Percentiles rank a stretch among this genome's conserved stretches.
Evolutionary conservation across 2,888 invertebrate species (phyloP).

Genomic region (Patella ulyssiponensis): DNA sequence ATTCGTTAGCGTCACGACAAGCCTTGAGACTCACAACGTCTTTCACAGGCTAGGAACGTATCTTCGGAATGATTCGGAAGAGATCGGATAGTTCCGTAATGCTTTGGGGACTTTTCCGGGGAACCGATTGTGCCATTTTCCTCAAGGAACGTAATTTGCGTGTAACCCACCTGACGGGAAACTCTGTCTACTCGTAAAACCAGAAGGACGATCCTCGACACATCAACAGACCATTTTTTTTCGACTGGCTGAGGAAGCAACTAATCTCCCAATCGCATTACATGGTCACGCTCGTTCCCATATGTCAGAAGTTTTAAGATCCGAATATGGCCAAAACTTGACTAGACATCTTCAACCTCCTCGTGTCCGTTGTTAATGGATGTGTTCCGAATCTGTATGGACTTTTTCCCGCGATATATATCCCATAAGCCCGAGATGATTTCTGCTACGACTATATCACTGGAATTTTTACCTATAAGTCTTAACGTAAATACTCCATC

Average conservation of each 20-base stretch:
- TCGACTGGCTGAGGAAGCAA: no score
- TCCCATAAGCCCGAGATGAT: constrained; percentile 70
- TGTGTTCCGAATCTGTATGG: constrained; percentile 59
- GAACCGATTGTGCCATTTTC: no score
- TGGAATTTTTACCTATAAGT: constrained; percentile 69
- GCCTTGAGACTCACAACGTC: neutral
- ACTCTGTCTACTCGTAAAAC: no score
- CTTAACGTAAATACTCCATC: constrained; percentile 70
- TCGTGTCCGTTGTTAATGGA: constrained; percentile 54
- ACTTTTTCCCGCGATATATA: constrained; percentile 65
- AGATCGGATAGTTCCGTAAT: constrained; percentile 2
- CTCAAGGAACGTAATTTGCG: no score
- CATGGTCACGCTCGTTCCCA: no score
- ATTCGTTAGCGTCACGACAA: neutral
- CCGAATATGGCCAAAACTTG: no score
- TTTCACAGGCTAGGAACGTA: constrained; percentile 1
- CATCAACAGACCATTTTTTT: no score
- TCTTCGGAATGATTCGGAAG: constrained; percentile 11
- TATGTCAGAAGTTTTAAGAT: no score
- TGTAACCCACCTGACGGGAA: no score
- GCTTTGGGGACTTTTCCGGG: neutral
- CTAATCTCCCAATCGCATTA: no score
- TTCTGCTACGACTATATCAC: constrained; percentile 70
- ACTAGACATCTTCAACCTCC: constrained; percentile 64
- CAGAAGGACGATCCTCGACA: no score